Evolutionary conservation across 2,888 invertebrate genomes (phyloP).

Genomic region (Sialis fuliginosa): DNA sequence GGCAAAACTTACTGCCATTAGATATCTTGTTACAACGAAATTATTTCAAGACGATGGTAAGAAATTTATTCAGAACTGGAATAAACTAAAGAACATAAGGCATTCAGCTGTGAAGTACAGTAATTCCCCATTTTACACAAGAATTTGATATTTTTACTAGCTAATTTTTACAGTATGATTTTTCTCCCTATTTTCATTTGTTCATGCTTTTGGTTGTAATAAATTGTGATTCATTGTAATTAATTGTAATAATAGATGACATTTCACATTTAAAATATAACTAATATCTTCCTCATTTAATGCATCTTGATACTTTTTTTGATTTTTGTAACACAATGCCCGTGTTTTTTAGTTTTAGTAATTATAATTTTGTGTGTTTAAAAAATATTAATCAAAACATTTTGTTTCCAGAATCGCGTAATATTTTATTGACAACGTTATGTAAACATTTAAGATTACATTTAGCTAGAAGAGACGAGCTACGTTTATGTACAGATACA

Average conservation of each 20-base stretch:
- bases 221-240: too few relatives aligned
- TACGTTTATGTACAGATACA: slow-evolving; percentile 71
- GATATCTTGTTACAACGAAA: slow-evolving; percentile 57
- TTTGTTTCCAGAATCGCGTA: slow-evolving; percentile 53
- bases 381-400: not conserved
- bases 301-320: not conserved
- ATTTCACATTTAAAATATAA: not conserved
- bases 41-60: slow-evolving; percentile 54
- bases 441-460: slow-evolving; percentile 76
- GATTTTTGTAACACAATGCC: not conserved
- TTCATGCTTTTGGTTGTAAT: too few relatives aligned
- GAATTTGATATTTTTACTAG: not conserved
- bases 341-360: not conserved
- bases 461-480: slow-evolving; percentile 61
- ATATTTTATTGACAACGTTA: slow-evolving; percentile 62
- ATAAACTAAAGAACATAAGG: not conserved
- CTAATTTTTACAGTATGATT: too few relatives aligned
- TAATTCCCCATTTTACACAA: not conserved
- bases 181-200: too few relatives aligned
- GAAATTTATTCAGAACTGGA: not conserved
- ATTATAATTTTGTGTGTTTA: too few relatives aligned
- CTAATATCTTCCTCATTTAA: not conserved
- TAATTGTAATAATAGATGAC: too few relatives aligned
- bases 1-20: slow-evolving; percentile 67
- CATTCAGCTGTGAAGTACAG: not conserved